A percentile compares a stretch with the other conserved stretches of the same genome.
These are phyloP conservation scores for Atherinosoma microstoma DNA, from an alignment of 2,797 vertebrate species.

Conservation along the genomic window DNA sequence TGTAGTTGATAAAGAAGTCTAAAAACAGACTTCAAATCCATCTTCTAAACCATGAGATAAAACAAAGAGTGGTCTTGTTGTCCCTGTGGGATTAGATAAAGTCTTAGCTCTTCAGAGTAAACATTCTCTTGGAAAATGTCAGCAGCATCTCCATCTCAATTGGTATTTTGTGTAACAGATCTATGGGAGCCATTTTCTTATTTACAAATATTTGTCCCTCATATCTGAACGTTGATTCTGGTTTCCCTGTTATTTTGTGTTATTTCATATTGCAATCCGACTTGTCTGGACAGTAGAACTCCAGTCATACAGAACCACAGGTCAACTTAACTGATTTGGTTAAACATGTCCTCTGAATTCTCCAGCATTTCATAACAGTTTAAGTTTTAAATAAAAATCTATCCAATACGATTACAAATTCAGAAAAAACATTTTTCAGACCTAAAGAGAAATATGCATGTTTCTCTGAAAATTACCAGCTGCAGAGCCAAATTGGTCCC, in stretches of 20 bases:
- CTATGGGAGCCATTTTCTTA: too few species aligned
- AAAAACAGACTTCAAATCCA: too few species aligned
- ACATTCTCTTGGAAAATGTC: too few species aligned
- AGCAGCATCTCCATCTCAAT: too few species aligned
- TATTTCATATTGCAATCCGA: not conserved
- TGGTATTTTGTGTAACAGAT: too few species aligned
- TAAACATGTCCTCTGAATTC: not conserved
- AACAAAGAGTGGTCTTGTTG: too few species aligned
- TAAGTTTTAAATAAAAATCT: not conserved
- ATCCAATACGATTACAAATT: not conserved
- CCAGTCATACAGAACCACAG: not conserved
- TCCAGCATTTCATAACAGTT: not conserved
- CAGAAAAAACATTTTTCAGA: not conserved
- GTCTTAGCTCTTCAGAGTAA: too few species aligned
- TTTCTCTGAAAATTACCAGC: slow-evolving; percentile 11
- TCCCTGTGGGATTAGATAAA: too few species aligned
- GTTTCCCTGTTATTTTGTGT: not conserved
- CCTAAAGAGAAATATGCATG: not conserved
- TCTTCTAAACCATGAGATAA: too few species aligned
- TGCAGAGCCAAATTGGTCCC: slow-evolving; percentile 10
- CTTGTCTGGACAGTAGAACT: not conserved
- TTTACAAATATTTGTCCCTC: too few species aligned
- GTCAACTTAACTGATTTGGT: not conserved
- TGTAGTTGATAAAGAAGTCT: too few species aligned
- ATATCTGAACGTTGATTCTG: too few species aligned